phyloP scores from a whole-genome alignment of 1,140 invertebrate species.

The Lerema accius region DNA sequence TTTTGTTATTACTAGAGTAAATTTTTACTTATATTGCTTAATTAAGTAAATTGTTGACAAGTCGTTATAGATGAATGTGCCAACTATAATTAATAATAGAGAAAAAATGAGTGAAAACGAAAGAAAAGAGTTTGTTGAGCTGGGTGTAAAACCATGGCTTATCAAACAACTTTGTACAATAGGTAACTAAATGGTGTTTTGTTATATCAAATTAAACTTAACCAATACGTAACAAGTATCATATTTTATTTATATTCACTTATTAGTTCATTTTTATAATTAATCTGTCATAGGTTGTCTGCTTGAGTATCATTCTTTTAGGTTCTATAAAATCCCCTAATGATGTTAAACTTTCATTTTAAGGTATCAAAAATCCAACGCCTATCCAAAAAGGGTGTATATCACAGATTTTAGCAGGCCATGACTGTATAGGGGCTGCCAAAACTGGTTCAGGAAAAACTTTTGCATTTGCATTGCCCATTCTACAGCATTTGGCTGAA shows the following conservation, averaged over 20 bases:
- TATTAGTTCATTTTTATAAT: too few relatives aligned
- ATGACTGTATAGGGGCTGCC: conserved; percentile 96
- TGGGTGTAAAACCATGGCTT: conserved; percentile 77
- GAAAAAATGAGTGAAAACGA: conserved; percentile 61
- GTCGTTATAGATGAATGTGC: too few relatives aligned
- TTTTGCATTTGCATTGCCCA: conserved; percentile 97
- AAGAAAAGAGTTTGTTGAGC: conserved; percentile 62
- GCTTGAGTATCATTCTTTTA: too few relatives aligned
- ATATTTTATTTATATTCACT: too few relatives aligned
- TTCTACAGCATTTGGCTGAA: conserved; percentile 94
- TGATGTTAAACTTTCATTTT: conserved; percentile 30
- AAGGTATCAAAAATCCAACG: conserved; percentile 92
- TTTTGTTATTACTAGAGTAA: too few relatives aligned
- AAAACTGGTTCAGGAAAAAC: conserved; percentile 99
- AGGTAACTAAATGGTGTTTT: conserved; percentile 53
- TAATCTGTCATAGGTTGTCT: too few relatives aligned
- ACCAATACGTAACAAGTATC: too few relatives aligned
- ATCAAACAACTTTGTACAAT: conserved; percentile 73
- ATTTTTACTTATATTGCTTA: too few relatives aligned
- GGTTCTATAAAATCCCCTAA: too few relatives aligned
- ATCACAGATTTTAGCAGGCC: conserved; percentile 90
- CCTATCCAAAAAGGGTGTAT: conserved; percentile 94
- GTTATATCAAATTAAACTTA: too few relatives aligned
- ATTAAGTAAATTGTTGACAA: too few relatives aligned
- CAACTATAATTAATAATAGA: too few relatives aligned